Percentiles rank a stretch among this genome's conserved stretches.
These are phyloP conservation scores for Diplodus puntazzo DNA, from an alignment of 2,797 vertebrate genomes.

Conservation along the genomic window DNA sequence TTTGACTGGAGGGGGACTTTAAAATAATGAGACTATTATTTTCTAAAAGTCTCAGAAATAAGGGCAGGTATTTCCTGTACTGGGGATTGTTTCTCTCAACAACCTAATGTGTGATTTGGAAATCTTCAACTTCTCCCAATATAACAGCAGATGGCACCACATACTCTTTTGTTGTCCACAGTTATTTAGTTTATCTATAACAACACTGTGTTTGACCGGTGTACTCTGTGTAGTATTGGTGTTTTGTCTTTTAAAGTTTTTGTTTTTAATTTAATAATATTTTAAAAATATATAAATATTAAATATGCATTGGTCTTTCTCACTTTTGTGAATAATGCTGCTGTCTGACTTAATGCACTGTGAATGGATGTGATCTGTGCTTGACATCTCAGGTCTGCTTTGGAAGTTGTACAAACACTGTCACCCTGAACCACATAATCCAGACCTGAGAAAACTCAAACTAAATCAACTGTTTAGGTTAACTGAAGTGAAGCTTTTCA, in stretches of 20 bases:
- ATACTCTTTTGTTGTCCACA: not conserved
- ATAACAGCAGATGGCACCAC: slow-evolving; percentile 75
- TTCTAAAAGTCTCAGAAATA: slow-evolving; percentile 6
- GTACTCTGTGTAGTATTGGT: not conserved
- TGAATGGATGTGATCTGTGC: not conserved
- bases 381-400: not conserved
- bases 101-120: not conserved
- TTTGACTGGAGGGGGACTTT: too few relatives aligned
- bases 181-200: not conserved
- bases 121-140: not conserved
- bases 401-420: not conserved
- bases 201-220: not conserved
- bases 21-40: not conserved
- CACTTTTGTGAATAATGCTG: not conserved
- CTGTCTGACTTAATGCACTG: not conserved
- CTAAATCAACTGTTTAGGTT: not conserved
- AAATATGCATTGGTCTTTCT: not conserved
- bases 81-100: not conserved
- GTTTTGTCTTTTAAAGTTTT: not conserved
- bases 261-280: not conserved
- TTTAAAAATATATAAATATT: not conserved
- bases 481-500: not conserved
- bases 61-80: not conserved
- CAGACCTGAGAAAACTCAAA: not conserved
- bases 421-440: not conserved